phyloP scores from a whole-genome alignment of 2,113 vertebrate genomes.

The Patagioenas fasciata region DNA sequence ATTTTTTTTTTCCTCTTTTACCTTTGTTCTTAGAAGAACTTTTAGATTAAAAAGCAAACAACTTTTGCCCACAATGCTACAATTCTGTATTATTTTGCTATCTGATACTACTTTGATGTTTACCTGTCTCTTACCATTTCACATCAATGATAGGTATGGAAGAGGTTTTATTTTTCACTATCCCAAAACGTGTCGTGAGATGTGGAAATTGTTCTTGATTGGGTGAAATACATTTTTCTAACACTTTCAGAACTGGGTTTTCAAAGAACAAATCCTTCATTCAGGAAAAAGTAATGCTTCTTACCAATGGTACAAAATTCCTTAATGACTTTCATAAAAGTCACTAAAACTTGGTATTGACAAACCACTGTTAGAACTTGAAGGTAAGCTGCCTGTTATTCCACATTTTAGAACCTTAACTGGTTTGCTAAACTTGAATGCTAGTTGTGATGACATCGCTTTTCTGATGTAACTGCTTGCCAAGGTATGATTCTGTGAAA shows the following conservation, averaged over 20 bases:
- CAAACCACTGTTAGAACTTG: background rate
- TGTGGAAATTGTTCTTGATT: background rate
- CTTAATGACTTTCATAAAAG: background rate
- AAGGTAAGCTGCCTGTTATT: background rate
- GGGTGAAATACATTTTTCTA: background rate
- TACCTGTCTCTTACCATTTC: background rate
- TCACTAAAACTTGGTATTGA: background rate
- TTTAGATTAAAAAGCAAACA: background rate
- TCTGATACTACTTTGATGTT: background rate
- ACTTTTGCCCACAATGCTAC: background rate
- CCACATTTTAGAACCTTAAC: background rate
- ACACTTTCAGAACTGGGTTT: background rate
- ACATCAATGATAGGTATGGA: too few relatives aligned
- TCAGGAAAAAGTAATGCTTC: background rate
- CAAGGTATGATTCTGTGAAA: background rate
- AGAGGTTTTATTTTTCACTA: background rate
- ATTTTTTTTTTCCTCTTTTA: background rate
- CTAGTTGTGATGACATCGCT: background rate
- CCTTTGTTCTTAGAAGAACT: background rate
- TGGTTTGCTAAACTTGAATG: background rate
- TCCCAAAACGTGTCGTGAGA: background rate
- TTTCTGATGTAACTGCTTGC: background rate
- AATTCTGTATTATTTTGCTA: background rate
- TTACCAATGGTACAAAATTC: fast-evolving
- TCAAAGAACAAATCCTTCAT: background rate